phyloP scores from a whole-genome alignment of 2,797 vertebrate genomes.

The Nasua narica region DNA sequence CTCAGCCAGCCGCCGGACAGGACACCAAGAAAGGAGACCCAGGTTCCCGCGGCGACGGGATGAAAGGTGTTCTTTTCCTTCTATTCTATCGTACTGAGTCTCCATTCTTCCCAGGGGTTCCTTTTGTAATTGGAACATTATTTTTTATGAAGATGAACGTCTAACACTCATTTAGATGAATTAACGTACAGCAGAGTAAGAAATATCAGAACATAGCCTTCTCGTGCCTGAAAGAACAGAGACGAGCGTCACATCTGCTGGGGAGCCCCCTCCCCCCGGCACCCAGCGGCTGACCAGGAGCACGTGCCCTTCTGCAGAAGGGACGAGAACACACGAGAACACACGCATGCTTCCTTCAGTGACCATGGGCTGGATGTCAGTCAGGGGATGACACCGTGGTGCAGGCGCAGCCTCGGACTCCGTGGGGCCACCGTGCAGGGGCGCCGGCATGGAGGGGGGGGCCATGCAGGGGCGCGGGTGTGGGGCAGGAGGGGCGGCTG shows the following conservation, averaged over 20 bases:
- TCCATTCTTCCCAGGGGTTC: background rate
- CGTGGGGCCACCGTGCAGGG: background rate
- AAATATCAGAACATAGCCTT: background rate
- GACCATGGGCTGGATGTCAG: background rate
- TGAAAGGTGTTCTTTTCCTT: background rate
- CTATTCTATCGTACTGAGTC: no score
- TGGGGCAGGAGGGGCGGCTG: no score
- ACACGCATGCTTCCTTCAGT: background rate
- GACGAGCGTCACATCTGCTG: background rate
- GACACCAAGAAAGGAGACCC: background rate
- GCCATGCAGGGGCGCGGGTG: no score
- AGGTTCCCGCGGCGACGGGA: rapidly evolving
- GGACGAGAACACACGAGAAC: background rate
- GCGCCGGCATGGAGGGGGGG: no score
- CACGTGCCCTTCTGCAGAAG: background rate
- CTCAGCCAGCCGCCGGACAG: background rate
- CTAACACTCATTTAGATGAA: background rate
- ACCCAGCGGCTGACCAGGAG: rapidly evolving
- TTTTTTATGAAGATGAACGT: background rate
- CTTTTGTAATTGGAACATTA: background rate
- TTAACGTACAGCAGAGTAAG: background rate
- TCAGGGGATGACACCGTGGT: background rate
- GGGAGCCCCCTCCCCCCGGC: background rate
- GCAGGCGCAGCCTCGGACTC: rapidly evolving
- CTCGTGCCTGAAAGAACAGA: background rate